Evolutionary conservation across 2,113 vertebrate species (phyloP).

Genomic region (Drymodes brunneopygia): DNA sequence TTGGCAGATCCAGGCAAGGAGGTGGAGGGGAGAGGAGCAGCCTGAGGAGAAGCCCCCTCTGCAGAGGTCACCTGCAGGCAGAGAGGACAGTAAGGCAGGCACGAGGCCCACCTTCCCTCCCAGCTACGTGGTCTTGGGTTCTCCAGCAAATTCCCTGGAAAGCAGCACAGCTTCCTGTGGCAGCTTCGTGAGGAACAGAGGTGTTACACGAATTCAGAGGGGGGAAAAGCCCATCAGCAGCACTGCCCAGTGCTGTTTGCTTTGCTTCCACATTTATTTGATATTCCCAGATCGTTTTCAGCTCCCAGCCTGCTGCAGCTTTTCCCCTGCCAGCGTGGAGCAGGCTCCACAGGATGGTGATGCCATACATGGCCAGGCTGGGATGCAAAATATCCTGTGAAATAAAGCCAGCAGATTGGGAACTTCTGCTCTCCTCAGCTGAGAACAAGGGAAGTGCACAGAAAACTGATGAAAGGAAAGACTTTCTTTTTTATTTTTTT

Average conservation of each 20-base stretch:
- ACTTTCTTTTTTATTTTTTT: not conserved
- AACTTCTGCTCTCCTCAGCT: not conserved
- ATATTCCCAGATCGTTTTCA: not conserved
- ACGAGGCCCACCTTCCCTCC: not conserved
- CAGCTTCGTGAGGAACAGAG: not conserved
- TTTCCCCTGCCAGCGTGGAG: not conserved
- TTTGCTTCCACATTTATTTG: not conserved
- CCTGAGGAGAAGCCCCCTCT: not conserved
- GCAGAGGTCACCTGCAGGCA: not conserved
- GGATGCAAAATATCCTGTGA: not conserved
- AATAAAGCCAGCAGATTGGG: conserved; percentile 11
- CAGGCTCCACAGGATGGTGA: not conserved
- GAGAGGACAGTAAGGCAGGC: not conserved
- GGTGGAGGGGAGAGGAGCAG: not conserved
- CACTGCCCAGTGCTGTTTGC: not conserved
- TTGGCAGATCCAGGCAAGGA: not conserved
- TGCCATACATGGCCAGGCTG: not conserved
- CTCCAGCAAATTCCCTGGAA: not conserved
- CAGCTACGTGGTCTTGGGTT: fast-evolving
- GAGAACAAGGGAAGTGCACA: not conserved
- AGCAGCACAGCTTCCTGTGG: not conserved
- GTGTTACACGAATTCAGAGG: not conserved
- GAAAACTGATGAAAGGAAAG: not conserved
- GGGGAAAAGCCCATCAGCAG: not conserved
- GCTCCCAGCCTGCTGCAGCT: not conserved